These are phyloP conservation scores for Vulpes lagopus DNA, from an alignment of 2,113 vertebrate species.

Conservation along the genomic window DNA sequence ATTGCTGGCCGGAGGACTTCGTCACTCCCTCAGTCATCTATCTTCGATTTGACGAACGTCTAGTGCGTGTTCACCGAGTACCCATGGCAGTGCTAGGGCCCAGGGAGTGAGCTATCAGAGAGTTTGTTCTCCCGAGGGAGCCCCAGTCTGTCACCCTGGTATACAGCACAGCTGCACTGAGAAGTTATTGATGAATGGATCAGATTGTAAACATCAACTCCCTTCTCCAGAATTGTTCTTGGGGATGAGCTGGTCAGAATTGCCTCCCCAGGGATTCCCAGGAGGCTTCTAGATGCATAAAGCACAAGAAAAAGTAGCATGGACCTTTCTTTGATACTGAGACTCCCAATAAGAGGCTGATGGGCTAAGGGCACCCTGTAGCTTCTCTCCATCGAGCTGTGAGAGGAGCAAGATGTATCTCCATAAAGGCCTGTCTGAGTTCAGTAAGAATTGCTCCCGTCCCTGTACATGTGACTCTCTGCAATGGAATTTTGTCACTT, in stretches of 20 bases:
- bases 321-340: neutral
- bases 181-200: neutral
- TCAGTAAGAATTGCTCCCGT: neutral
- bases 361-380: neutral
- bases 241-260: neutral
- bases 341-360: neutral
- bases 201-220: neutral
- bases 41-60: neutral
- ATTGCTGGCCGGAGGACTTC: neutral
- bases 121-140: neutral
- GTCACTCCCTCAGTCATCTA: neutral
- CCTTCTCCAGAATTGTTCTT: neutral
- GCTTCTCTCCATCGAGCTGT: neutral
- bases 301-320: neutral
- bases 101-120: neutral
- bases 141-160: neutral
- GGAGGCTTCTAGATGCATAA: neutral
- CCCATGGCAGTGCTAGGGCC: neutral
- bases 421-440: neutral
- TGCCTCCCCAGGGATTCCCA: neutral
- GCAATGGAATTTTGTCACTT: neutral
- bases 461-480: neutral
- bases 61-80: neutral
- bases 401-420: neutral
- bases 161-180: neutral